A percentile compares a stretch with the other conserved stretches of the same genome.
Evolutionary conservation across 2,888 invertebrate species (phyloP).

Genomic region (Eupithecia exiguata): DNA sequence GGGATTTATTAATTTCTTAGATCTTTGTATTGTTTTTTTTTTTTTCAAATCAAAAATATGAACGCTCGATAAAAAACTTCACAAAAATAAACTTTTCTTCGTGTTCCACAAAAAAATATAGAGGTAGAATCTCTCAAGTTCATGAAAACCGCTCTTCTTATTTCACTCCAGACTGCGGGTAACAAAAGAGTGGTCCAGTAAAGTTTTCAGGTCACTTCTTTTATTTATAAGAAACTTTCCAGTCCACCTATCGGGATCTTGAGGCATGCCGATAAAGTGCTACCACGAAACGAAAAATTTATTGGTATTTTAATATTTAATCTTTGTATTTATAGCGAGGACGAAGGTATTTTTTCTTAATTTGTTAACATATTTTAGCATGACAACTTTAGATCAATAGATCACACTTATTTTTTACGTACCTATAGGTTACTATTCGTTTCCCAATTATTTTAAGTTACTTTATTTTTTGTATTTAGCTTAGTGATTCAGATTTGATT

Average conservation of each 20-base stretch:
- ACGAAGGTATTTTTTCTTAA: too few species aligned
- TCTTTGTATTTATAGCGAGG: too few species aligned
- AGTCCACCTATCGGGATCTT: conserved; percentile 14
- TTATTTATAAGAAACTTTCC: conserved; percentile 28
- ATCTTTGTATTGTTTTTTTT: not conserved
- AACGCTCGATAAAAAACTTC: not conserved
- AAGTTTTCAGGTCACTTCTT: conserved; percentile 23
- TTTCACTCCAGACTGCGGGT: conserved; percentile 12
- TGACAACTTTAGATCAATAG: too few species aligned
- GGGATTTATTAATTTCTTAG: too few species aligned
- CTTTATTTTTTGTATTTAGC: not conserved
- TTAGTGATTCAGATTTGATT: too few species aligned
- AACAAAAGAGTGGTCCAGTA: conserved; percentile 11
- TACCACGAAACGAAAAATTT: not conserved
- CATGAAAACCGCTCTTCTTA: conserved; percentile 10
- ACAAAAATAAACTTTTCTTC: not conserved
- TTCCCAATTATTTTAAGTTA: not conserved
- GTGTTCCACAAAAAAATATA: not conserved
- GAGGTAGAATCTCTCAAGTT: not conserved
- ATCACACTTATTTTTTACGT: too few species aligned
- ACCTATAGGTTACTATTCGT: too few species aligned
- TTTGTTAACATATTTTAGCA: too few species aligned
- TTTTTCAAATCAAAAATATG: not conserved
- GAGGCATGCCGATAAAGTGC: conserved; percentile 1
- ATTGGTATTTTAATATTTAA: too few species aligned